Percentiles rank a stretch among this genome's conserved stretches.
Evolutionary conservation across 2,113 vertebrate species (phyloP).

Genomic region (Pygoscelis adeliae): DNA sequence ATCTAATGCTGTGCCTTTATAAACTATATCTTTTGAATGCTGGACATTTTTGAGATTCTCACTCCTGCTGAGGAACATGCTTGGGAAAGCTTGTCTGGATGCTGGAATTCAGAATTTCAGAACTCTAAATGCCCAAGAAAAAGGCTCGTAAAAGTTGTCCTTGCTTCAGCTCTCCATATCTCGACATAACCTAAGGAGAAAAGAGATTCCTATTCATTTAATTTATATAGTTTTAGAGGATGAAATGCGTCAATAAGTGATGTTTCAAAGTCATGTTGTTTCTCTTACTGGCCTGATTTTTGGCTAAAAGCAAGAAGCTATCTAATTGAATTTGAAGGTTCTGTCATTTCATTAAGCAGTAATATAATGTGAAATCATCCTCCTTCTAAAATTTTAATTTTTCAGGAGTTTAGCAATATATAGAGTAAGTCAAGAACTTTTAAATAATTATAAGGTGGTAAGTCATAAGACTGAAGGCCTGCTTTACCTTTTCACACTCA

Average conservation of each 20-base stretch:
- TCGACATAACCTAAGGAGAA: neutral
- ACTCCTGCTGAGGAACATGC: fast-evolving
- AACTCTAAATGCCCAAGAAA: neutral
- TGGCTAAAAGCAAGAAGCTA: neutral
- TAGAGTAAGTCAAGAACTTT: neutral
- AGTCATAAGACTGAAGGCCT: neutral
- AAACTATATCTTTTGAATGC: neutral
- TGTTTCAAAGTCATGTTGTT: neutral
- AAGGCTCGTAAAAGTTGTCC: neutral
- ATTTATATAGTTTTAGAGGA: neutral
- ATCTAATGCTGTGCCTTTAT: neutral
- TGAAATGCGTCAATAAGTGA: neutral
- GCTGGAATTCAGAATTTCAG: neutral
- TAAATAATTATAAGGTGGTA: neutral
- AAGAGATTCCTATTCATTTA: neutral
- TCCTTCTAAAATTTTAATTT: neutral
- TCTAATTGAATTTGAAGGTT: neutral
- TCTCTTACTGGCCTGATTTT: neutral
- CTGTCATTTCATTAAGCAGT: neutral
- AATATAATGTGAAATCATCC: neutral
- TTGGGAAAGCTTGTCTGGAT: neutral
- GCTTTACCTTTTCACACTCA: neutral
- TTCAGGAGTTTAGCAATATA: neutral
- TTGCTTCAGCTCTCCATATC: neutral
- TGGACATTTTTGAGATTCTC: neutral